phyloP scores from a whole-genome alignment of 2,888 invertebrate species.

The Eudasyphora cyanicolor region DNA sequence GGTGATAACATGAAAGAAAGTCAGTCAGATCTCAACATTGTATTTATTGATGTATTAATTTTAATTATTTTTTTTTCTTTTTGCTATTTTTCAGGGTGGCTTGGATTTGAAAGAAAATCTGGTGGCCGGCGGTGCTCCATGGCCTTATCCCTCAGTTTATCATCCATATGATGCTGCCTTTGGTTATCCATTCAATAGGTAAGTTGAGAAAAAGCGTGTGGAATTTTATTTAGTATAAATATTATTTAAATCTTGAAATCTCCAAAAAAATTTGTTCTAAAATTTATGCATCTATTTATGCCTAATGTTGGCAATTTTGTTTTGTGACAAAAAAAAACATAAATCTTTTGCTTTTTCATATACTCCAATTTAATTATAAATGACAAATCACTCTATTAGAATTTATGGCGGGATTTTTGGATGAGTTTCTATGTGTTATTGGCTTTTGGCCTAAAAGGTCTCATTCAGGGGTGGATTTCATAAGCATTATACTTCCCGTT shows the following conservation, averaged over 20 bases:
- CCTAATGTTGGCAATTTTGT: neutral
- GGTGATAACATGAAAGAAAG: constrained; percentile 67
- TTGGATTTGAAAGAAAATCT: constrained; percentile 94
- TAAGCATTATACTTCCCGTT: neutral
- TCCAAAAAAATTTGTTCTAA: neutral
- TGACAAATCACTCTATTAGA: constrained; percentile 24
- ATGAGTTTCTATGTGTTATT: neutral
- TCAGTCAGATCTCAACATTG: neutral
- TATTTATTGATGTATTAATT: neutral
- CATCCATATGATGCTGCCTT: constrained; percentile 96
- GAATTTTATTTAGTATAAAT: constrained; percentile 67
- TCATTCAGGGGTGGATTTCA: constrained; percentile 10
- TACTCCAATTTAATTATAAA: constrained; percentile 25
- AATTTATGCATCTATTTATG: neutral
- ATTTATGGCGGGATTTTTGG: neutral
- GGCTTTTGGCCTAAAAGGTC: neutral
- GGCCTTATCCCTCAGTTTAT: constrained; percentile 95
- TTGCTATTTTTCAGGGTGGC: constrained; percentile 84
- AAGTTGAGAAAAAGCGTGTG: constrained; percentile 79
- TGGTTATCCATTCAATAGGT: constrained; percentile 97
- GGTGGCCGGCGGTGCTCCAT: constrained; percentile 89
- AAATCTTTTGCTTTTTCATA: neutral
- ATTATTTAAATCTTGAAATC: neutral
- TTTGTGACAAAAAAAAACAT: neutral
- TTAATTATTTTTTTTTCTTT: constrained; percentile 34